A percentile compares a stretch with the other conserved stretches of the same genome.
These are phyloP conservation scores for Drosophila suzukii DNA, from an alignment of 1,140 invertebrate genomes.

Conservation along the genomic window DNA sequence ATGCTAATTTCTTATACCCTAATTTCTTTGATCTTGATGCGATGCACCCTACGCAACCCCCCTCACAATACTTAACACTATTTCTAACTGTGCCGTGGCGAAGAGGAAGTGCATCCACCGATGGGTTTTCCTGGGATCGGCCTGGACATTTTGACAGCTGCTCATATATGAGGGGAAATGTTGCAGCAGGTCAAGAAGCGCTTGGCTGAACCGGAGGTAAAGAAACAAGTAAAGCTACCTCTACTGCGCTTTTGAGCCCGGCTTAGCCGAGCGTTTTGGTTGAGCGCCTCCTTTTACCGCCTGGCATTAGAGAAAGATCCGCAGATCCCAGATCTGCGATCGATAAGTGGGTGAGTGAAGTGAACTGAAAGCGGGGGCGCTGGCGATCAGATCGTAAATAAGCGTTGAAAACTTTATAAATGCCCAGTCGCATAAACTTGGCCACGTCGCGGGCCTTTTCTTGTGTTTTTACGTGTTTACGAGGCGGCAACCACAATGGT, in stretches of 20 bases:
- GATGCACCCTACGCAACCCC: constrained; percentile 23
- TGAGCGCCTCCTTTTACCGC: constrained; percentile 24
- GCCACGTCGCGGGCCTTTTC: constrained; percentile 22
- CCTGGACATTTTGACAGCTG: constrained; percentile 53
- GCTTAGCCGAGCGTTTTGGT: constrained; percentile 30
- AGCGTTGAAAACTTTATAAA: constrained; percentile 81
- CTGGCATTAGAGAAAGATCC: constrained; percentile 24
- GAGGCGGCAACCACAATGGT: constrained; percentile 80
- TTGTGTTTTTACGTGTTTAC: constrained; percentile 67
- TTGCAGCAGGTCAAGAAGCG: constrained; percentile 41
- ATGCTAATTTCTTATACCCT: constrained; percentile 37
- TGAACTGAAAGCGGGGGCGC: constrained; percentile 28
- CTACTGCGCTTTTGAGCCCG: constrained; percentile 15
- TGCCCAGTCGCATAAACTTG: constrained; percentile 74
- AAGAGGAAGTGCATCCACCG: constrained; percentile 25
- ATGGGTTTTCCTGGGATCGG: constrained; percentile 5
- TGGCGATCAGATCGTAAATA: constrained; percentile 72
- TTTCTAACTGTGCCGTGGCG: constrained; percentile 16
- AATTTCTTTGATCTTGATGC: constrained; percentile 46
- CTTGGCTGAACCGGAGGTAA: constrained; percentile 24
- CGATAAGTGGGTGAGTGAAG: constrained; percentile 41
- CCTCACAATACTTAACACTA: constrained; percentile 2
- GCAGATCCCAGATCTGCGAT: constrained; percentile 27
- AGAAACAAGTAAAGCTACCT: constrained; percentile 15
- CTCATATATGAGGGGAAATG: constrained; percentile 17